Conservation (phyloP, 2,888 invertebrate genomes). For the Hanleya hanleyi region DNA sequence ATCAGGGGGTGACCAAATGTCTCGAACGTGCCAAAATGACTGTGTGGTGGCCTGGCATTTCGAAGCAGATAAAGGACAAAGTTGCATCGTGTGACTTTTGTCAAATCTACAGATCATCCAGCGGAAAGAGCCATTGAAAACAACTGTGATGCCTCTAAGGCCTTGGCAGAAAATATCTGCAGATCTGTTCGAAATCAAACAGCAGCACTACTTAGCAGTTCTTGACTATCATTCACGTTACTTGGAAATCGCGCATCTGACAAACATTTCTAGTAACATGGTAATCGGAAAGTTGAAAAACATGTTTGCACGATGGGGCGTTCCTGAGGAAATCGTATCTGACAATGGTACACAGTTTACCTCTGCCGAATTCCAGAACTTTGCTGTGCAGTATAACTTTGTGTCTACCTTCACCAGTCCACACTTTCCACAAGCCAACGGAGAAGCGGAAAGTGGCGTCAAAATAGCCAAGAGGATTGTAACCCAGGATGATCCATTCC, state of each 20-base stretch:
- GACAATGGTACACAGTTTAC: constrained; percentile 36
- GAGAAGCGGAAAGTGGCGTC: constrained; percentile 32
- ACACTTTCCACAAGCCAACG: constrained; percentile 30
- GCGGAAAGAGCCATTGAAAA: constrained; percentile 30
- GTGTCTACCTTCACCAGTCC: constrained; percentile 12
- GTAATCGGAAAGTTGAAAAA: constrained; percentile 33
- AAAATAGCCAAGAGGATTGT: constrained; percentile 34
- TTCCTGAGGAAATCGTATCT: constrained; percentile 26
- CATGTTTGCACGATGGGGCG: constrained; percentile 34
- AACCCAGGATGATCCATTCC: constrained; percentile 21
- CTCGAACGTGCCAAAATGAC: background rate
- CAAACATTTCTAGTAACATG: constrained; percentile 9
- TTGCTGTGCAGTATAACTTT: constrained; percentile 22
- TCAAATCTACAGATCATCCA: constrained; percentile 24
- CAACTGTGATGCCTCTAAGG: constrained; percentile 23
- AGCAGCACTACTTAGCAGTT: constrained; percentile 21
- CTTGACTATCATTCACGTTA: constrained; percentile 38
- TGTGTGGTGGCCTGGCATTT: constrained; percentile 40
- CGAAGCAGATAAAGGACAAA: constrained; percentile 17
- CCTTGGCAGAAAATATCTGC: constrained; percentile 38
- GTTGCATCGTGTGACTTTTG: constrained; percentile 31
- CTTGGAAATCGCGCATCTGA: constrained; percentile 25
- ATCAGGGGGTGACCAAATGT: constrained; percentile 6
- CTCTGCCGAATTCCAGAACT: constrained; percentile 22
- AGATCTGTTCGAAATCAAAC: constrained; percentile 33